Evolutionary conservation across 2,797 vertebrate species (phyloP).

Genomic region (Sebastes vulpes): DNA sequence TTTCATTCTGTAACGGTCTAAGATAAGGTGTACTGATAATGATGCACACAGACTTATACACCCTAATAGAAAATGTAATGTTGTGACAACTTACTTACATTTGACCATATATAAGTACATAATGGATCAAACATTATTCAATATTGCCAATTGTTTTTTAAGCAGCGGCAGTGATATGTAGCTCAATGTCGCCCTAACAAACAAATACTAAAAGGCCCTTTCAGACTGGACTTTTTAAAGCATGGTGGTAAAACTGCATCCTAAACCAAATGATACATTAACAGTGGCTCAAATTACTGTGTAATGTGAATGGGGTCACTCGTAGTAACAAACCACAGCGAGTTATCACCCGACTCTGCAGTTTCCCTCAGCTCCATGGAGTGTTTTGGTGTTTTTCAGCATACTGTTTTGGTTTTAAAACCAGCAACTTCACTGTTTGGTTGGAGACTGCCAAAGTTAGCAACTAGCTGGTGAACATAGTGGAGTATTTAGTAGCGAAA

Average conservation of each 20-base stretch:
- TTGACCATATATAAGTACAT: background rate
- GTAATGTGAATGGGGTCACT: background rate
- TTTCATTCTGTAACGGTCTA: background rate
- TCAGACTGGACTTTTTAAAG: background rate
- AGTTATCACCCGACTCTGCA: background rate
- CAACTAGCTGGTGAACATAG: background rate
- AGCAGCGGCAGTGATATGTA: background rate
- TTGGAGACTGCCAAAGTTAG: background rate
- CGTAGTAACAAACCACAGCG: background rate
- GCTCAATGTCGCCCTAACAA: background rate
- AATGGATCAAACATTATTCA: background rate
- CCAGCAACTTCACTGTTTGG: background rate
- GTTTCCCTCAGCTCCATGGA: background rate
- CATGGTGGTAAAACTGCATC: background rate
- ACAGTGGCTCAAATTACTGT: background rate
- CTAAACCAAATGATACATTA: background rate
- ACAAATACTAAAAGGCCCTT: background rate
- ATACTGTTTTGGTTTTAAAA: background rate
- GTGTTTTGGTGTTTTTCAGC: background rate
- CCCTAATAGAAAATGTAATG: background rate
- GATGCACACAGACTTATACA: background rate
- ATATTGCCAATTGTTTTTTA: background rate
- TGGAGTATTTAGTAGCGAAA: background rate
- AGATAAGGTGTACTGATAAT: slow-evolving; percentile 14
- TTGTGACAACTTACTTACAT: background rate